These are phyloP conservation scores for Cyprinodon tularosa DNA, from an alignment of 2,113 vertebrate genomes.

Conservation along the genomic window DNA sequence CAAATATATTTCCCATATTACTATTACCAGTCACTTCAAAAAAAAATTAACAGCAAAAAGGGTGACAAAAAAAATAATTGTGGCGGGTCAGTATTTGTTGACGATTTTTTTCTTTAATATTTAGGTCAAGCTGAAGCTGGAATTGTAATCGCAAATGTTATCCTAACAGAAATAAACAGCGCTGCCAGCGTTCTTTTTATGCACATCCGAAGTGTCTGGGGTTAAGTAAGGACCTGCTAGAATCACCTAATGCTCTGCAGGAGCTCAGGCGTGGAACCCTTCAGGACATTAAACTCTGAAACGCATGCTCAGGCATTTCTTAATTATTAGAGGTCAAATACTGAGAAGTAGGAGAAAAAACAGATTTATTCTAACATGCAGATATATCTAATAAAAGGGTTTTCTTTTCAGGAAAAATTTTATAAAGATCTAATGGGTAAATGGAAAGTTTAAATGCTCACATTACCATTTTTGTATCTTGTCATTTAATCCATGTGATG, in stretches of 20 bases:
- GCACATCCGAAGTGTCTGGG: conserved; percentile 69
- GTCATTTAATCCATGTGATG: background rate
- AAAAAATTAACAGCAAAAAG: conserved; percentile 77
- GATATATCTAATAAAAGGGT: background rate
- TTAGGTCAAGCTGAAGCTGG: conserved; percentile 64
- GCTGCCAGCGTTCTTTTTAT: conserved; percentile 74
- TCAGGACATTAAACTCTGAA: conserved; percentile 35
- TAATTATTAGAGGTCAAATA: conserved; percentile 20
- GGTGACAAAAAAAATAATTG: conserved; percentile 58
- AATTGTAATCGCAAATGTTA: conserved; percentile 59
- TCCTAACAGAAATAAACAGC: conserved; percentile 69
- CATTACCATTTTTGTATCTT: background rate
- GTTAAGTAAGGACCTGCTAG: conserved; percentile 77
- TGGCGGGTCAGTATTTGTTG: conserved; percentile 70
- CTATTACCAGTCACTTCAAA: conserved; percentile 44
- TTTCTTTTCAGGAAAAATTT: background rate
- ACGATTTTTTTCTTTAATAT: conserved; percentile 68
- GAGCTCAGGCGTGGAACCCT: conserved; percentile 36
- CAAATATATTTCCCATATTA: background rate
- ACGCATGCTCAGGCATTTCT: conserved; percentile 20
- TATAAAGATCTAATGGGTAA: background rate
- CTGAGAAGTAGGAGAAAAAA: conserved; percentile 1
- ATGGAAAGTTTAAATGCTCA: conserved; percentile 5
- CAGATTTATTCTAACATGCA: background rate
- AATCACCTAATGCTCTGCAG: conserved; percentile 59